Evolutionary conservation across 2,797 vertebrate genomes (phyloP), one percentile per base, ranked within the genome.

Genomic region (Epinephelus malabaricus): DNA sequence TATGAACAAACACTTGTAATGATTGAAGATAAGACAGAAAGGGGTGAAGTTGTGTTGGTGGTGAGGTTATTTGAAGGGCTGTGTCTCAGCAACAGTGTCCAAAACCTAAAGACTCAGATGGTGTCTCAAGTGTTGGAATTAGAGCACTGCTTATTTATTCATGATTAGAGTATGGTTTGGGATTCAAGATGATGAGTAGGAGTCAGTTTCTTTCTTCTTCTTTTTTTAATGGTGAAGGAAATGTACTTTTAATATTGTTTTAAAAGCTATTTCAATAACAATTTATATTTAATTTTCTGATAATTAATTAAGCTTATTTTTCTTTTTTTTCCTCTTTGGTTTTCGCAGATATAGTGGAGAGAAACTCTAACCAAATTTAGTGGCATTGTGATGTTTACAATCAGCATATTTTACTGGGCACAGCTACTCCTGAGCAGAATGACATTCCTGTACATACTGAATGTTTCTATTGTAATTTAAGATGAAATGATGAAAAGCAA

Each of bases 381-480:
- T 87, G 76, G 68, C 77, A 91, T 89, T 90, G 79, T 82, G 82
- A 88, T 89, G 72, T 91, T 91, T 86, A 86, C 74, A 76, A 75
- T 86, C 76, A 86, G 75, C 74, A 86, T 70, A 89, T 86, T 86
- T 23, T 74, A 84, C 81, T 81, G 82, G 83, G 78, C 86, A 92
- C 75, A 84, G 81, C 85, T 87, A 86, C 86, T 85, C 88, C 78
- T 79, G 38, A 87, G 78, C 66, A 88, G 80, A 92, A 83, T 86
- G 76, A 87, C 81, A 92, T 92, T 95, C 87, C 86, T 95, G 90
- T 93, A 91, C 73, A 93, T 90, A 92, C 45, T 82, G 69, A 84
- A 90, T 92, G 87, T 93, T 93, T 91, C 69, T 92, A 89, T 92
- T 94, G 81, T 95, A 87, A 93, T 92, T 93, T 93, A 92, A 92